Evolutionary conservation across 2,888 invertebrate species (phyloP).

Genomic region (Sipha maydis): DNA sequence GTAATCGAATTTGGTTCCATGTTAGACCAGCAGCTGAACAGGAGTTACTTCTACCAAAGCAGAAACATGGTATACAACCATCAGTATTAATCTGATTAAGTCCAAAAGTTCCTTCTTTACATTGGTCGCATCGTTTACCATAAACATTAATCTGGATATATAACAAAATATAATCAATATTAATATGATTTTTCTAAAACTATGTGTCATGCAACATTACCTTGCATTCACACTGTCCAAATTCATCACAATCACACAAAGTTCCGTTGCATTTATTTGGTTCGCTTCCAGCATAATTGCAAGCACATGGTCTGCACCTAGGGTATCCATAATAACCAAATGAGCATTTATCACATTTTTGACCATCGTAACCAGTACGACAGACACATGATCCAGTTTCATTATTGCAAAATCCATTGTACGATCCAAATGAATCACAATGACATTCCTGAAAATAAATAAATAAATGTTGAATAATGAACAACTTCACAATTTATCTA

Average conservation of each 20-base stretch:
- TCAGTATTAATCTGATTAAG: conserved; percentile 79
- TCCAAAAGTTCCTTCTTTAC: conserved; percentile 88
- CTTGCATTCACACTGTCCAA: conserved; percentile 91
- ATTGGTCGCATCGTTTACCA: conserved; percentile 85
- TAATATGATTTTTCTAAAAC: background rate
- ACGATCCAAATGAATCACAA: conserved; percentile 78
- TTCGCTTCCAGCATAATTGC: conserved; percentile 76
- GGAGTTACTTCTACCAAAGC: conserved; percentile 85
- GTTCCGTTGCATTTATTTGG: conserved; percentile 71
- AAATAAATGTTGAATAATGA: background rate
- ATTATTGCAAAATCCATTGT: conserved; percentile 76
- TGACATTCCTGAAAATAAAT: conserved; percentile 72
- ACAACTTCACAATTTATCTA: background rate
- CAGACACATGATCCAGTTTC: conserved; percentile 80
- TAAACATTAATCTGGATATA: conserved; percentile 77
- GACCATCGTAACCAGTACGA: conserved; percentile 78
- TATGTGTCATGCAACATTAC: conserved; percentile 68
- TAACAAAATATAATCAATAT: background rate
- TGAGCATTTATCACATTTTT: conserved; percentile 84
- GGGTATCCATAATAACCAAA: conserved; percentile 90
- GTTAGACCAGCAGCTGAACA: conserved; percentile 85
- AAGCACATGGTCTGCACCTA: conserved; percentile 74
- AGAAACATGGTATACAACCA: conserved; percentile 96
- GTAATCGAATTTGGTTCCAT: conserved; percentile 81
- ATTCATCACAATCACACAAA: conserved; percentile 77